Evolutionary conservation across 1,140 invertebrate genomes (phyloP).

Genomic region (Stratiolaelaps scimitus): DNA sequence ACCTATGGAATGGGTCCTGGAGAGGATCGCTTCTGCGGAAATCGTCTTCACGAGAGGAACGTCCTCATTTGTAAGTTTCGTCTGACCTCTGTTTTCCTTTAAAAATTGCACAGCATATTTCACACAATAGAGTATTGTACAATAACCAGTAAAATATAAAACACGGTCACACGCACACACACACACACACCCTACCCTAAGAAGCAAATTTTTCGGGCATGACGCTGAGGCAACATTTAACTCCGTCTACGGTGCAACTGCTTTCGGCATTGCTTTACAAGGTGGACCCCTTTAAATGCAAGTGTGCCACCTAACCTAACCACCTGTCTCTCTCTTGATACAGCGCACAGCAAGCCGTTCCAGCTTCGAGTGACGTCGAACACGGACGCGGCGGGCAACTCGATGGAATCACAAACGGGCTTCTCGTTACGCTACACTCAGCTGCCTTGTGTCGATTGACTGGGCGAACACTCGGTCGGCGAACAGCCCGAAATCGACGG

Average conservation of each 20-base stretch:
- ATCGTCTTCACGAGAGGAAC: slow-evolving; percentile 35
- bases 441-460: slow-evolving; percentile 36
- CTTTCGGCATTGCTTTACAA: no score
- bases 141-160: no score
- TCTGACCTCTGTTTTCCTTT: background rate
- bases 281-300: no score
- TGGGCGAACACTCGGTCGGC: background rate
- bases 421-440: slow-evolving; percentile 36
- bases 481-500: no score
- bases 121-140: background rate
- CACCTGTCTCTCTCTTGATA: no score
- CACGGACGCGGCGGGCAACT: slow-evolving; percentile 35
- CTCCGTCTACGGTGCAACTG: no score
- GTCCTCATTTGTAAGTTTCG: slow-evolving; percentile 36
- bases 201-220: slow-evolving; percentile 28
- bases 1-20: slow-evolving; percentile 35
- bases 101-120: slow-evolving; percentile 9
- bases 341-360: slow-evolving; percentile 37
- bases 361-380: slow-evolving; percentile 36
- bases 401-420: slow-evolving; percentile 35
- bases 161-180: no score
- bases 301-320: no score
- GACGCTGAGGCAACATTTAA: no score
- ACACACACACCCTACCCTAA: no score
- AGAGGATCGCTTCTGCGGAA: slow-evolving; percentile 37